phyloP scores from a whole-genome alignment of 2,797 vertebrate species.

The Agapornis canus region DNA sequence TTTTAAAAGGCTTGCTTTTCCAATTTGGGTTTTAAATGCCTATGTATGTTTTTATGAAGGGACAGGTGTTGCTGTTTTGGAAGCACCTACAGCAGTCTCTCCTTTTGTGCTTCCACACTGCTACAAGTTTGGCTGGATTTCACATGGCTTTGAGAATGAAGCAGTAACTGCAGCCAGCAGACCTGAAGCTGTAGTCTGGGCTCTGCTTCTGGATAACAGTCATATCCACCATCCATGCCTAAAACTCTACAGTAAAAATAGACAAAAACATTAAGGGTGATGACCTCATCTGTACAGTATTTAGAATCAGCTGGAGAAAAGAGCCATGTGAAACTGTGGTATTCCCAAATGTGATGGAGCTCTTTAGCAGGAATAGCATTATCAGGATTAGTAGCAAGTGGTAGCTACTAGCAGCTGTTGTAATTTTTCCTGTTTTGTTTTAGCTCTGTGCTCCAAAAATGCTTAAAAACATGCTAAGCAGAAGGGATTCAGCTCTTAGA shows the following conservation, averaged over 20 bases:
- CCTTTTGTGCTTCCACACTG: neutral
- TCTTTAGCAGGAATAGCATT: neutral
- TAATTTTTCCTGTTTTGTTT: neutral
- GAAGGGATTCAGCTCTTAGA: neutral
- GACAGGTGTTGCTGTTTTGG: neutral
- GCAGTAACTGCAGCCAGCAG: neutral
- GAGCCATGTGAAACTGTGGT: neutral
- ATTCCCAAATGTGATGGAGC: neutral
- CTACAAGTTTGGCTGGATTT: neutral
- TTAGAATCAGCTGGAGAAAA: neutral
- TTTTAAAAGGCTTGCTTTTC: neutral
- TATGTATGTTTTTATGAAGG: neutral
- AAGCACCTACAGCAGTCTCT: neutral
- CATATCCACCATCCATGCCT: neutral
- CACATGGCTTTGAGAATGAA: neutral
- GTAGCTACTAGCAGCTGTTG: neutral
- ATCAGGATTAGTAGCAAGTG: neutral
- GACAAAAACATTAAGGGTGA: neutral
- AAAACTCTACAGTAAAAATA: neutral
- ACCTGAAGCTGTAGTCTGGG: neutral
- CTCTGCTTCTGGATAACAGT: neutral
- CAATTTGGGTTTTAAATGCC: neutral
- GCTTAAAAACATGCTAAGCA: neutral
- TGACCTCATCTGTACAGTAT: neutral
- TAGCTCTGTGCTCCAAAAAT: neutral